A percentile compares a stretch with the other conserved stretches of the same genome.
Conservation (phyloP, 64 coral and sea anemone genomes). For the Astreopora myriophthalma region DNA sequence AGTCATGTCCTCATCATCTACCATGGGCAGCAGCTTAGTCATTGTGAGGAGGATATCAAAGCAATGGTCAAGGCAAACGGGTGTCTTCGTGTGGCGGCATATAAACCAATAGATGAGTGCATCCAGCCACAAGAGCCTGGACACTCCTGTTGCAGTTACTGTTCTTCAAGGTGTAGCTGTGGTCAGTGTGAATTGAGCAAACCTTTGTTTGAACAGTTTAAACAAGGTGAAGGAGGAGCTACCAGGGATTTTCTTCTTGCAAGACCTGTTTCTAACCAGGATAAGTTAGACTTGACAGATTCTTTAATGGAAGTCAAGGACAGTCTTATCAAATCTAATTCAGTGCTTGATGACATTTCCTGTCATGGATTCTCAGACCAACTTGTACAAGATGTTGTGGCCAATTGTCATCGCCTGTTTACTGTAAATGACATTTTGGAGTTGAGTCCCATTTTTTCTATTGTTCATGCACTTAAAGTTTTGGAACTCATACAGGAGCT, state of each 20-base stretch:
- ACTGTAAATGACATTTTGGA: conserved; percentile 27
- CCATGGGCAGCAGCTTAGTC: conserved; percentile 51
- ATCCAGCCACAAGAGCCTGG: conserved; percentile 1
- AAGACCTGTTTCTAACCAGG: not conserved
- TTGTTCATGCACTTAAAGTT: conserved; percentile 3
- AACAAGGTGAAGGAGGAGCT: no score
- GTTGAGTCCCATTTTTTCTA: conserved; percentile 27
- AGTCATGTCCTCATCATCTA: conserved; percentile 42
- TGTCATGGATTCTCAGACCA: conserved; percentile 57
- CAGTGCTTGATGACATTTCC: not conserved
- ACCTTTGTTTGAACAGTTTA: conserved; percentile 3
- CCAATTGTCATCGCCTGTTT: conserved; percentile 26
- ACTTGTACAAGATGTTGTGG: conserved; percentile 36
- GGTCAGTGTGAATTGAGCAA: not conserved
- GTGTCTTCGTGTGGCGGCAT: conserved; percentile 32
- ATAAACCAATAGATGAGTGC: conserved; percentile 20
- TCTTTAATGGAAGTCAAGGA: conserved; percentile 8
- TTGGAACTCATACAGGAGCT: conserved; percentile 47
- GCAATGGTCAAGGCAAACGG: conserved; percentile 5
- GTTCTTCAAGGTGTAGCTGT: not conserved
- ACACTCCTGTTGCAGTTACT: conserved; percentile 32
- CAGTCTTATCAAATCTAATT: not conserved
- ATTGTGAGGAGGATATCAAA: conserved; percentile 43
- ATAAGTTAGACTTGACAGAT: conserved; percentile 3
- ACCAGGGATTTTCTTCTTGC: not conserved